Evolutionary conservation across 2,797 vertebrate genomes (phyloP).

Genomic region (Carcharodon carcharias): DNA sequence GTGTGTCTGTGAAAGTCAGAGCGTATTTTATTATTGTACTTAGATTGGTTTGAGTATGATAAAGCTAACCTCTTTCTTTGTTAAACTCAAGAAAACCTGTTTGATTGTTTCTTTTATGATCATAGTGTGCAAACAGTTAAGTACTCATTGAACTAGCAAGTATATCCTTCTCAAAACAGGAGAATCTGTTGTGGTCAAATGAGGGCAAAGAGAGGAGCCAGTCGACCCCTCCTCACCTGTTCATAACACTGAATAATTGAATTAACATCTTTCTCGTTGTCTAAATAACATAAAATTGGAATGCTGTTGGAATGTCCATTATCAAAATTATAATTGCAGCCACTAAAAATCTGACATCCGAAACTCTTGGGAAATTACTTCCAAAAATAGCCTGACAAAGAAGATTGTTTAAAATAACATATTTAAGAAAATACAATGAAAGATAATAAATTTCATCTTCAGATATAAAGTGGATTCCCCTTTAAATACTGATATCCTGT

Average conservation of each 20-base stretch:
- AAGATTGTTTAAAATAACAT: not conserved
- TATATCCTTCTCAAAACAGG: too few relatives aligned
- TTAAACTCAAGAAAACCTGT: too few relatives aligned
- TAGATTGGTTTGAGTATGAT: too few relatives aligned
- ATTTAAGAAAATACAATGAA: not conserved
- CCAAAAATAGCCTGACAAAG: not conserved
- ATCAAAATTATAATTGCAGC: not conserved
- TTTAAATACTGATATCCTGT: not conserved
- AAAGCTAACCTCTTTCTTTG: too few relatives aligned
- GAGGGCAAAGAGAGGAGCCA: too few relatives aligned
- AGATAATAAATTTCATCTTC: not conserved
- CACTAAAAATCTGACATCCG: not conserved
- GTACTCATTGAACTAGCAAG: too few relatives aligned
- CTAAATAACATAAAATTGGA: not conserved
- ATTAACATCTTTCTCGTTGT: not conserved
- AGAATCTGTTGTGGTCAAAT: too few relatives aligned
- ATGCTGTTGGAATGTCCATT: not conserved
- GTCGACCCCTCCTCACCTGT: too few relatives aligned
- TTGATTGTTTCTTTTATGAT: too few relatives aligned
- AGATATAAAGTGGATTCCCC: not conserved
- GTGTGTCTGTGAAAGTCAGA: too few relatives aligned
- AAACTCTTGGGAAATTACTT: not conserved
- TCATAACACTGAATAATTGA: not conserved
- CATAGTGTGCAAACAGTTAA: too few relatives aligned
- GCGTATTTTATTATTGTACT: too few relatives aligned